Percentiles rank a stretch among this genome's conserved stretches.
Evolutionary conservation across 2,888 invertebrate genomes (phyloP).

Genomic region (Drosophila diplacantha): DNA sequence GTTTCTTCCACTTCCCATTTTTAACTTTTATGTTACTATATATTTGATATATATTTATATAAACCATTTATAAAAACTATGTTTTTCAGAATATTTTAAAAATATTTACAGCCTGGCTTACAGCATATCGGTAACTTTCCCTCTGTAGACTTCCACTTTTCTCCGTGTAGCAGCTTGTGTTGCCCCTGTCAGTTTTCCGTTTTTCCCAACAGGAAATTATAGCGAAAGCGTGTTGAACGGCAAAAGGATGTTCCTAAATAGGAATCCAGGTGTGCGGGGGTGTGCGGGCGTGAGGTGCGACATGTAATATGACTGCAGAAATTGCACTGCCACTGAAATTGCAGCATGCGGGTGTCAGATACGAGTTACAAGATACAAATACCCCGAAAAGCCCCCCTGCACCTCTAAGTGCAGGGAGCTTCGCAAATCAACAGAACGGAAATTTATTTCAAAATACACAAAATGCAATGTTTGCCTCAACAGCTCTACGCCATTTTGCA

Average conservation of each 20-base stretch:
- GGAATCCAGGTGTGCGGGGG: slow-evolving; percentile 30
- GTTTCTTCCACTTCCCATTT: neutral
- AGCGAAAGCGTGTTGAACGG: slow-evolving; percentile 65
- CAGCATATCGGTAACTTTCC: neutral
- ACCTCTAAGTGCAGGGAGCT: slow-evolving; percentile 12
- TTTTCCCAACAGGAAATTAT: slow-evolving; percentile 62
- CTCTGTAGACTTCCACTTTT: neutral
- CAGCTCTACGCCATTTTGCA: slow-evolving; percentile 30
- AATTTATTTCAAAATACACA: slow-evolving; percentile 68
- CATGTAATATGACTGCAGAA: slow-evolving; percentile 64
- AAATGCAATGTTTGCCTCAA: slow-evolving; percentile 46
- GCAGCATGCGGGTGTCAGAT: slow-evolving; percentile 55
- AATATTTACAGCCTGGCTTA: no score
- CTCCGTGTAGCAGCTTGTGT: slow-evolving; percentile 1
- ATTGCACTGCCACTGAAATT: slow-evolving; percentile 49
- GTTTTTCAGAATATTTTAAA: neutral
- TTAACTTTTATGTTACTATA: no score
- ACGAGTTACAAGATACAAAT: slow-evolving; percentile 45
- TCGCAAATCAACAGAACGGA: slow-evolving; percentile 68
- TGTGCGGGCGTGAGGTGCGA: slow-evolving; percentile 32
- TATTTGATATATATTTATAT: neutral
- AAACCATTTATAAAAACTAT: neutral
- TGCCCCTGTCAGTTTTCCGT: slow-evolving; percentile 22
- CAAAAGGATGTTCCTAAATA: slow-evolving; percentile 57
- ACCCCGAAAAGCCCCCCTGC: neutral